Evolutionary conservation across 2,888 invertebrate species (phyloP).

Genomic region (Tetragonula carbonaria): DNA sequence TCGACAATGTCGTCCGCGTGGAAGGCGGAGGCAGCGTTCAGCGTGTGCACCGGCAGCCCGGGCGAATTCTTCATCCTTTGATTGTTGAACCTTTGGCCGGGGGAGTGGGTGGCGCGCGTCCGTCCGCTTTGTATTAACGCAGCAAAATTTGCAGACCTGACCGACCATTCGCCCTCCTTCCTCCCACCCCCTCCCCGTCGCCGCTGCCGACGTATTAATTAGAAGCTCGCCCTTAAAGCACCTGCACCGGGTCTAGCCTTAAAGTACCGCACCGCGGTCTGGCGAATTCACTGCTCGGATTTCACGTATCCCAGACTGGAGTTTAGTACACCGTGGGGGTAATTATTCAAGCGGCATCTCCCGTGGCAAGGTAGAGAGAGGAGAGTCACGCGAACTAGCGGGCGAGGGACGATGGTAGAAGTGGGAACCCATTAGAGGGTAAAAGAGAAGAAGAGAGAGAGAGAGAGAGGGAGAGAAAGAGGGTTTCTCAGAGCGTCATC

Average conservation of each 20-base stretch:
- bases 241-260: conserved; percentile 75
- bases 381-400: conserved; percentile 73
- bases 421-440: conserved; percentile 42
- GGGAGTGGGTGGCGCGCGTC: background rate
- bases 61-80: conserved; percentile 51
- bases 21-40: background rate
- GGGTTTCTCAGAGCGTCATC: conserved; percentile 77
- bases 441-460: conserved; percentile 21
- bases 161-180: conserved; percentile 54
- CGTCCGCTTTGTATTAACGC: conserved; percentile 61
- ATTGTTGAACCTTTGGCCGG: conserved; percentile 50
- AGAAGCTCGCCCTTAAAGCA: conserved; percentile 78
- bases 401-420: conserved; percentile 49
- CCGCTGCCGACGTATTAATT: conserved; percentile 77
- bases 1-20: background rate
- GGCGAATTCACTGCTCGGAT: conserved; percentile 81
- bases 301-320: conserved; percentile 78
- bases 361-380: conserved; percentile 73
- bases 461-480: conserved; percentile 55
- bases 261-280: conserved; percentile 77
- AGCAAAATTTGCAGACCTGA: conserved; percentile 66
- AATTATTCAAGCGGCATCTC: conserved; percentile 83
- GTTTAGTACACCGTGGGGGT: conserved; percentile 80
- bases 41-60: background rate
- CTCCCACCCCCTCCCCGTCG: conserved; percentile 37